These are phyloP conservation scores for Calephelis virginiensis DNA, from an alignment of 1,140 invertebrate species.

Conservation along the genomic window DNA sequence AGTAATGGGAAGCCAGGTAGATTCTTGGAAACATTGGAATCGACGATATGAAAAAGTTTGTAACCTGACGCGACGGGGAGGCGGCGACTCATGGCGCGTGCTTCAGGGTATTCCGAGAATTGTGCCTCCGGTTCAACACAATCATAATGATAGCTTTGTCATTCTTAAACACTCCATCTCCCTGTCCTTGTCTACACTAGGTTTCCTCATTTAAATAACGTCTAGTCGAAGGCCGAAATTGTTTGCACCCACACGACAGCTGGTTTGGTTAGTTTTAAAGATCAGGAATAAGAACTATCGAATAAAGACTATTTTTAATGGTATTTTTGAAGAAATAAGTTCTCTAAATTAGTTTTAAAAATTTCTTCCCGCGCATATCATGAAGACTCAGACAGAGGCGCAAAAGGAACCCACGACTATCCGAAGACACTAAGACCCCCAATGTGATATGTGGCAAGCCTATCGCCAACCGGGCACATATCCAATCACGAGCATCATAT, in stretches of 20 bases:
- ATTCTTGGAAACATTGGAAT: slow-evolving; percentile 65
- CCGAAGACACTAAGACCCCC: too few species aligned
- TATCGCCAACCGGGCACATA: too few species aligned
- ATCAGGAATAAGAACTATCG: not conserved
- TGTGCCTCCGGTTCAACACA: slow-evolving; percentile 43
- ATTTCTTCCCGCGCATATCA: too few species aligned
- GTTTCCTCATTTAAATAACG: slow-evolving; percentile 8
- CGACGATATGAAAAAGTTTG: slow-evolving; percentile 63
- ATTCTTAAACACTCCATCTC: slow-evolving; percentile 29
- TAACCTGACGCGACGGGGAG: slow-evolving; percentile 42
- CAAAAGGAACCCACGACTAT: too few species aligned
- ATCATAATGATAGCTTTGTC: slow-evolving; percentile 33
- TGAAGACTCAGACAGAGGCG: too few species aligned
- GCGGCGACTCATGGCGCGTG: slow-evolving; percentile 50
- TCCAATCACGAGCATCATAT: too few species aligned
- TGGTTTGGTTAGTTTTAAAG: not conserved
- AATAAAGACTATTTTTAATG: too few species aligned
- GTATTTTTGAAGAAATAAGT: too few species aligned
- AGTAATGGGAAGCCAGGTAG: slow-evolving; percentile 40
- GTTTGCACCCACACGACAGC: not conserved
- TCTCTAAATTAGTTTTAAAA: too few species aligned
- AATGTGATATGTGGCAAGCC: too few species aligned
- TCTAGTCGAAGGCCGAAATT: not conserved
- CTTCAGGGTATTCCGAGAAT: slow-evolving; percentile 65
- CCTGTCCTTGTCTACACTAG: slow-evolving; percentile 12